Evolutionary conservation across 2,113 vertebrate genomes (phyloP), one percentile per base, ranked within the genome.

Genomic region (Thymallus thymallus): DNA sequence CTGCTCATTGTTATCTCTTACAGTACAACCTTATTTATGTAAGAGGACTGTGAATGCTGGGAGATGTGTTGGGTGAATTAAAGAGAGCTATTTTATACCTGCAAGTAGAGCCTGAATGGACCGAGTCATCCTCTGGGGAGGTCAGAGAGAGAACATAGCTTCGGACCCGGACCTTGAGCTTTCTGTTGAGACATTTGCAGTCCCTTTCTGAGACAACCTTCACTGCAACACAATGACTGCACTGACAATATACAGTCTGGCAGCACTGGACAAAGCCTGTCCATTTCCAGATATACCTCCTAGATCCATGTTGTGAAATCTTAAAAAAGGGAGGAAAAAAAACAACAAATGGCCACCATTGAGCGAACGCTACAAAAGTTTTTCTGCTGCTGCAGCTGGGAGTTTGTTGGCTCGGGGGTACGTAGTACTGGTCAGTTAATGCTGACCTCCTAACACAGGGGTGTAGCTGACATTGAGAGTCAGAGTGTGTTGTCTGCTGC

Each of bases 131-230:
- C 46, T 51, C 46, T 18, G 14, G 46, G 56, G 5, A 60, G 18
- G 12, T 22, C 16, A 51, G 46, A 51, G 12, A 51, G 46, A 51
- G n/a, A 60, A 23, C 7, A 60, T 13, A 60, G 35, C 35, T 41
- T 41, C 9, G 35, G 7, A 60, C n/a, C 56, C 7, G 1, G 13
- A 22, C 6, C 35, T 41, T 41, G 35, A 41, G 9, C 35, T 41
- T 41, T 10, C 35, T 41, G 35, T 41, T 41, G n/a, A 60, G 56
- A 23, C 56, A 6, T 22, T 23, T 60, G 35, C 56, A 73, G 61
- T 88, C 85, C 88, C 87, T 87, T 91, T 89, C 84, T 68, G 56
- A 60, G 56, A 22, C 56, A 60, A n/a, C 56, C 56, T 60, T 23
- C n/a, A 60, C n/a, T 9, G 6, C n/a, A 23, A 22, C 6, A 85